phyloP scores from a whole-genome alignment of 2,113 vertebrate species.

The Ursus arctos region DNA sequence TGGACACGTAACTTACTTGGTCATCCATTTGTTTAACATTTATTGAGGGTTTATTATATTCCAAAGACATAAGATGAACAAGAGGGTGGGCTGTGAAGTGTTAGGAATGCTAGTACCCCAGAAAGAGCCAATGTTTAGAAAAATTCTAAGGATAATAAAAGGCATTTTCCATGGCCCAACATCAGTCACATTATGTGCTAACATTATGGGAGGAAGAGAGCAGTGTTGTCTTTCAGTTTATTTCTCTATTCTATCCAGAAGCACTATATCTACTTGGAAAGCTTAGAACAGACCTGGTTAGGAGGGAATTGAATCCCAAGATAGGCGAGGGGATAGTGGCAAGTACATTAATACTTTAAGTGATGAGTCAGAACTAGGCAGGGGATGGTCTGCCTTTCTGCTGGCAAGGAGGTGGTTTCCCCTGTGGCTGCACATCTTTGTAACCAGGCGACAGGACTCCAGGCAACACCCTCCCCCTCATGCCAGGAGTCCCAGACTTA shows the following conservation, averaged over 20 bases:
- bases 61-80: not conserved
- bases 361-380: not conserved
- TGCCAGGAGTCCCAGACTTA: not conserved
- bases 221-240: not conserved
- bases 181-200: not conserved
- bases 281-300: conserved; percentile 31
- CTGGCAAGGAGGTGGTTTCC: not conserved
- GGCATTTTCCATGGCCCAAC: not conserved
- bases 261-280: not conserved
- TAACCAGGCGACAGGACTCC: not conserved
- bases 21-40: not conserved
- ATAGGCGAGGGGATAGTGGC: not conserved
- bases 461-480: not conserved
- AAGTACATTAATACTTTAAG: not conserved
- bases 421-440: not conserved
- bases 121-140: not conserved
- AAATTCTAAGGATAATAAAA: not conserved
- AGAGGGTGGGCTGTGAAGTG: not conserved
- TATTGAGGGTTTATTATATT: not conserved
- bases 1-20: not conserved
- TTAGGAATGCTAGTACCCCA: not conserved
- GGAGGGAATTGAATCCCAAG: conserved; percentile 6
- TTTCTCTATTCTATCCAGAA: not conserved
- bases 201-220: not conserved
- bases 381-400: not conserved